Conservation (phyloP, 1,140 invertebrate genomes). For the Drosophila grimshawi region DNA sequence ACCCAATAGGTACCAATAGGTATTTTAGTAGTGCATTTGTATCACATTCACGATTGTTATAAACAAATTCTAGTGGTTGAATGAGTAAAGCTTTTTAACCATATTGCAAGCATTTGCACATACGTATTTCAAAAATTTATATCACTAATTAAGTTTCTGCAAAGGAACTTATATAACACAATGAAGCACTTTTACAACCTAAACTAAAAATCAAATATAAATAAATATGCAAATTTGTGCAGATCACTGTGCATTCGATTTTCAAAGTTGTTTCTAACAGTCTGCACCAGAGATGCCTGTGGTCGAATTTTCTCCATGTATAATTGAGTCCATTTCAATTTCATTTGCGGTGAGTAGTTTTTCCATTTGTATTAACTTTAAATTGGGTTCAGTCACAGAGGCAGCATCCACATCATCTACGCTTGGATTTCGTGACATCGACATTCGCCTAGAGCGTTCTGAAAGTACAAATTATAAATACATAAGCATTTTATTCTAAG, state of each 20-base stretch:
- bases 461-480: background rate
- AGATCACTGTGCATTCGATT: conserved; percentile 27
- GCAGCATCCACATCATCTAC: conserved; percentile 61
- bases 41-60: conserved; percentile 32
- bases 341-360: conserved; percentile 66
- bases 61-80: conserved; percentile 21
- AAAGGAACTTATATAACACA: conserved; percentile 71
- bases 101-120: conserved; percentile 35
- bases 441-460: conserved; percentile 69
- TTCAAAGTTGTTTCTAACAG: conserved; percentile 38
- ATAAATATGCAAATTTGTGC: background rate
- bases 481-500: no score
- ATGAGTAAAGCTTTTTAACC: conserved; percentile 67
- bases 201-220: conserved; percentile 27
- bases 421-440: conserved; percentile 37
- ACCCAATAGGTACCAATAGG: background rate
- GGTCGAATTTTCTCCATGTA: conserved; percentile 65
- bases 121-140: conserved; percentile 37
- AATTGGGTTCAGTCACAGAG: conserved; percentile 68
- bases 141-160: conserved; percentile 60
- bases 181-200: conserved; percentile 40
- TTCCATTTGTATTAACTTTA: conserved; percentile 74
- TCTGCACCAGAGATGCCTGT: conserved; percentile 72
- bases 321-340: conserved; percentile 77
- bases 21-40: background rate